Evolutionary conservation across 1,140 invertebrate genomes (phyloP).

Genomic region (Adelges cooleyi): DNA sequence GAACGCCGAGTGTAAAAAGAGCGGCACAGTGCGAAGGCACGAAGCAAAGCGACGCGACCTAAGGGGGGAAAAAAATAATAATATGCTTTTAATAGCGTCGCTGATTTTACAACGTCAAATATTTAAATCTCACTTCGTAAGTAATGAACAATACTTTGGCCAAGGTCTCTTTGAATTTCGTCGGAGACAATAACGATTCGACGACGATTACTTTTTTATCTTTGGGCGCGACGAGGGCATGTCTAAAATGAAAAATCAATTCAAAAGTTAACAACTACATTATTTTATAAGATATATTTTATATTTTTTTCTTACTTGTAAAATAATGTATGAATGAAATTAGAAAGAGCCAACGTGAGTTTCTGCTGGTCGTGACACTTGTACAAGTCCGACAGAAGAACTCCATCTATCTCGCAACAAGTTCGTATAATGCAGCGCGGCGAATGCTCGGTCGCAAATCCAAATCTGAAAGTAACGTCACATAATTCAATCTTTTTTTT

Average conservation of each 20-base stretch:
- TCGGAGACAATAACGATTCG: slow-evolving; percentile 75
- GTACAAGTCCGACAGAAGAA: slow-evolving; percentile 59
- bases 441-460: slow-evolving; percentile 75
- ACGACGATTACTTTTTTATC: slow-evolving; percentile 80
- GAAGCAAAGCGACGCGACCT: slow-evolving; percentile 56
- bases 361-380: slow-evolving; percentile 62
- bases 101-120: no score
- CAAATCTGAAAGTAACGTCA: slow-evolving; percentile 58
- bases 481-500: slow-evolving; percentile 5
- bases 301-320: slow-evolving; percentile 55
- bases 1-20: slow-evolving; percentile 60
- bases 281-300: neutral
- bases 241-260: slow-evolving; percentile 52
- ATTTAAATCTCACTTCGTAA: slow-evolving; percentile 69
- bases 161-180: slow-evolving; percentile 68
- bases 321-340: slow-evolving; percentile 79
- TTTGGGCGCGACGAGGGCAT: slow-evolving; percentile 82
- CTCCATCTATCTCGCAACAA: slow-evolving; percentile 49
- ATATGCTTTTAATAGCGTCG: no score
- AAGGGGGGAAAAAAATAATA: no score
- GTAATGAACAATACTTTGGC: slow-evolving; percentile 85
- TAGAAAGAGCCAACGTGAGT: slow-evolving; percentile 57
- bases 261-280: slow-evolving; percentile 31
- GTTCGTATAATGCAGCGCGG: slow-evolving; percentile 79
- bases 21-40: slow-evolving; percentile 69